Conservation (phyloP, 1,140 invertebrate genomes). For the Caenorhabditis briggsae region DNA sequence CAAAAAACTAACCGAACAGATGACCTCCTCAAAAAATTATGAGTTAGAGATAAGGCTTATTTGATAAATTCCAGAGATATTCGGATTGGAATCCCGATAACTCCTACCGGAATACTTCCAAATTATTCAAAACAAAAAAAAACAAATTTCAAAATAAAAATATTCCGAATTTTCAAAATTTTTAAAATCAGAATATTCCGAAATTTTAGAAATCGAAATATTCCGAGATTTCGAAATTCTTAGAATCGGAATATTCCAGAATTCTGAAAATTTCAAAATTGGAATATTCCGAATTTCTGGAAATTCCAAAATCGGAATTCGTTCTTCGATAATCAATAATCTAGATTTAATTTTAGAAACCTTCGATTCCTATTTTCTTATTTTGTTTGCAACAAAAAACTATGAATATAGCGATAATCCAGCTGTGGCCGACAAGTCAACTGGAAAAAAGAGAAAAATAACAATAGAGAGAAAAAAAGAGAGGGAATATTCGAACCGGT, state of each 20-base stretch:
- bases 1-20: background rate
- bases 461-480: background rate
- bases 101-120: no score
- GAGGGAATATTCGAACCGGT: conserved; percentile 13
- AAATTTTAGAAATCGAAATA: background rate
- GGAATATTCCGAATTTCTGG: no score
- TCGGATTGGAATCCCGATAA: no score
- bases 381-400: background rate
- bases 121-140: no score
- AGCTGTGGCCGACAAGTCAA: conserved; percentile 33
- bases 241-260: background rate
- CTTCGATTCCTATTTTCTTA: background rate
- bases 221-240: background rate
- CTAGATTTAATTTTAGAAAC: background rate
- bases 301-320: no score
- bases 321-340: no score
- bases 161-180: background rate
- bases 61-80: no score
- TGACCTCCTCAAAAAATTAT: no score
- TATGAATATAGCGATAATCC: conserved; percentile 8
- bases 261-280: background rate
- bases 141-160: background rate
- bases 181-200: no score
- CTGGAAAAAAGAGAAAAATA: conserved; percentile 19
- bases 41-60: no score